Conservation (phyloP, 2,113 vertebrate species). For the Paralichthys olivaceus region DNA sequence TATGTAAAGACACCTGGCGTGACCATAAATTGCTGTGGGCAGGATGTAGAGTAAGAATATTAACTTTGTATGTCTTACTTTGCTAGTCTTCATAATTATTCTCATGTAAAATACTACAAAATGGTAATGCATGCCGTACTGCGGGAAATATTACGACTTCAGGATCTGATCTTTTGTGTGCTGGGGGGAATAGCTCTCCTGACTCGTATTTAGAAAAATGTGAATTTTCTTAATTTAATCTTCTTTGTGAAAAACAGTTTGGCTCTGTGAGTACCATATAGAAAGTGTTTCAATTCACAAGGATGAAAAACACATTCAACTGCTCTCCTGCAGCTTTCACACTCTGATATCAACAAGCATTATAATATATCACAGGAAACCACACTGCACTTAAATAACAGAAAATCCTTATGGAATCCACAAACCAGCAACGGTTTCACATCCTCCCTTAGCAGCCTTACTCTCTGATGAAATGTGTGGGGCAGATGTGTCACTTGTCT, state of each 20-base stretch:
- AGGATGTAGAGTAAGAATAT: neutral
- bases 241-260: neutral
- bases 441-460: constrained; percentile 45
- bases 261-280: neutral
- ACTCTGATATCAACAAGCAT: constrained; percentile 21
- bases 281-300: neutral
- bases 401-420: constrained; percentile 29
- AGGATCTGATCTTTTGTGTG: neutral
- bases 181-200: neutral
- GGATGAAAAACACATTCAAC: neutral
- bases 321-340: neutral
- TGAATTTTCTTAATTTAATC: neutral
- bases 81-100: neutral
- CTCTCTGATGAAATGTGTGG: constrained; percentile 41
- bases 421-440: constrained; percentile 34
- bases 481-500: constrained; percentile 48
- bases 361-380: constrained; percentile 28
- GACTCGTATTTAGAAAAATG: neutral
- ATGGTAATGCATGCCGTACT: neutral
- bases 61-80: neutral
- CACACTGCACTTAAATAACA: constrained; percentile 40
- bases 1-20: too few relatives aligned
- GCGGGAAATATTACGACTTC: neutral
- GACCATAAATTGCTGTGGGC: too few relatives aligned
- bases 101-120: neutral